A percentile compares a stretch with the other conserved stretches of the same genome.
Conservation (phyloP, 2,797 vertebrate species). For the Sternotherus odoratus region DNA sequence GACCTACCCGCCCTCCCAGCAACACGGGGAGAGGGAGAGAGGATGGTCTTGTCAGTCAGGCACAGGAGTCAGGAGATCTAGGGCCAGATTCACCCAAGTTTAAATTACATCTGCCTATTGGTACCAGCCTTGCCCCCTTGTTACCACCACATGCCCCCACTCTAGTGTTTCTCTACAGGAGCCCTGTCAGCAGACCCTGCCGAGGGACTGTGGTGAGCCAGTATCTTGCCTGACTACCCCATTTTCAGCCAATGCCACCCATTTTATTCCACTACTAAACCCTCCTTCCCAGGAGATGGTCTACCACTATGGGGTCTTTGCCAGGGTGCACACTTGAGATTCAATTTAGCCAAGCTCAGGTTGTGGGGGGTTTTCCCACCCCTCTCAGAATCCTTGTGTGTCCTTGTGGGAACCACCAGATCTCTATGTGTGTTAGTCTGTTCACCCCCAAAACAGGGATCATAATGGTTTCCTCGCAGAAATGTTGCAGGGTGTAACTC, state of each 20-base stretch:
- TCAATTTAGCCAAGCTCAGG: background rate
- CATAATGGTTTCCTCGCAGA: background rate
- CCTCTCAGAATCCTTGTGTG: background rate
- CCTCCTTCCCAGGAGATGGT: background rate
- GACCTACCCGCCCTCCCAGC: background rate
- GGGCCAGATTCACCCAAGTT: background rate
- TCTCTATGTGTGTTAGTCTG: background rate
- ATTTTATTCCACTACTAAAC: background rate
- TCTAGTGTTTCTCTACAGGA: background rate
- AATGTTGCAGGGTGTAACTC: background rate
- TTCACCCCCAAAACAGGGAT: background rate
- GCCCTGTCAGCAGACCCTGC: background rate
- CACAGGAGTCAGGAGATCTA: background rate
- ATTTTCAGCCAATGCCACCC: background rate
- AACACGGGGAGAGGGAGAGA: background rate
- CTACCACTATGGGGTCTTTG: background rate
- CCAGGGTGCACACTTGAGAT: background rate
- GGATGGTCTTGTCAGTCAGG: background rate
- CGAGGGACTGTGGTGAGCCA: rapidly evolving
- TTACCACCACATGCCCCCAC: background rate
- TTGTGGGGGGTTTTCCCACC: background rate
- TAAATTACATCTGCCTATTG: background rate
- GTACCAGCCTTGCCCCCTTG: background rate
- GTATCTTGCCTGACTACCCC: background rate
- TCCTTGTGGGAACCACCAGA: background rate